Percentiles rank a stretch among this genome's conserved stretches.
Evolutionary conservation across 2,113 vertebrate species (phyloP).

Genomic region (Labeo rohita): DNA sequence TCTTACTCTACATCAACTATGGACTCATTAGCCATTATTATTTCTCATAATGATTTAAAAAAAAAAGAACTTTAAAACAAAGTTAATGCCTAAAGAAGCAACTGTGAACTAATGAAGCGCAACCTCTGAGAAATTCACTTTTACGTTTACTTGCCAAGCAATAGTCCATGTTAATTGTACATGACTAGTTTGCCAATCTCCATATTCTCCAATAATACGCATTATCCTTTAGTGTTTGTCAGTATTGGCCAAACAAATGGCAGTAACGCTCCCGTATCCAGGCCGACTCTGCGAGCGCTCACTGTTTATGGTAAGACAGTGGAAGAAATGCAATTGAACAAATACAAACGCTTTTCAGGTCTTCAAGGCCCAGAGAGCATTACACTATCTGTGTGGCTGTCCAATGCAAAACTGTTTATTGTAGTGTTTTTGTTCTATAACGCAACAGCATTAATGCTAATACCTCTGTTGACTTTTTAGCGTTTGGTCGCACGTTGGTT

Average conservation of each 20-base stretch:
- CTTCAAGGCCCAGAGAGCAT: conserved; percentile 61
- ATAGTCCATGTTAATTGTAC: background rate
- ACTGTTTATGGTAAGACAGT: conserved; percentile 65
- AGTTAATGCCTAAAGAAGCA: background rate
- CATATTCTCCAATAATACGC: background rate
- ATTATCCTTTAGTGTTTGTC: background rate
- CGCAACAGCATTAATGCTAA: conserved; percentile 32
- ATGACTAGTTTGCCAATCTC: background rate
- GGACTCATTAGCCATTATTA: background rate
- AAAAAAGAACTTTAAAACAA: background rate
- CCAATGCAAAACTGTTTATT: background rate
- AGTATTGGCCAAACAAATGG: background rate
- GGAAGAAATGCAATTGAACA: conserved; percentile 78
- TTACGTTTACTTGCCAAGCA: background rate
- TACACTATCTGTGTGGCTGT: conserved; percentile 51
- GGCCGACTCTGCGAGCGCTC: conserved; percentile 29
- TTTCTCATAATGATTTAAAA: background rate
- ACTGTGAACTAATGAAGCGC: background rate
- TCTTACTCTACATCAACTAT: background rate
- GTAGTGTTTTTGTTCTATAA: conserved; percentile 1
- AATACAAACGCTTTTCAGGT: conserved; percentile 68
- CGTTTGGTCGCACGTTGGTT: background rate
- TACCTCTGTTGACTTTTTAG: conserved; percentile 17
- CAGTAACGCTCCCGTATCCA: background rate
- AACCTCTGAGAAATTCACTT: background rate